Conservation (phyloP, 2,113 vertebrate species). For the Oncorhynchus kisutch region DNA sequence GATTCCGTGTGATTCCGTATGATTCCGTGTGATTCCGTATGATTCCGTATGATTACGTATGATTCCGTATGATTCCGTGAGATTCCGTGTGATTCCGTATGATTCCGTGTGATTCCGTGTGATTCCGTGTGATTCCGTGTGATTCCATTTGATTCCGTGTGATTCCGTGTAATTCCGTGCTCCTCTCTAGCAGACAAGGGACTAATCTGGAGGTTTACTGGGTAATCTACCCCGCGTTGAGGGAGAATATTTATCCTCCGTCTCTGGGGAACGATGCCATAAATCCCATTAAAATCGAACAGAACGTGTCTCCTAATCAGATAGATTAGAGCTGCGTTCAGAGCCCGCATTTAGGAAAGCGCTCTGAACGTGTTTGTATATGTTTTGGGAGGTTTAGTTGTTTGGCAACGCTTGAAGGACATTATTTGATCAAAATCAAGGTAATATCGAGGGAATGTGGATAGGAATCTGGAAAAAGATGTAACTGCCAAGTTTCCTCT, state of each 20-base stretch:
- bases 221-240: slow-evolving; percentile 43
- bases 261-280: slow-evolving; percentile 25
- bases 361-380: slow-evolving; percentile 41
- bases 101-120: no score
- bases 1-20: no score
- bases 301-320: slow-evolving; percentile 43
- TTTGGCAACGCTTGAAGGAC: slow-evolving; percentile 60
- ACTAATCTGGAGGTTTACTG: slow-evolving; percentile 48
- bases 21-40: no score
- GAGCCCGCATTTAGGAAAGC: slow-evolving; percentile 28
- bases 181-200: slow-evolving; percentile 39
- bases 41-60: no score
- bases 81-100: no score
- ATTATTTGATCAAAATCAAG: slow-evolving; percentile 25
- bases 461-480: slow-evolving; percentile 34
- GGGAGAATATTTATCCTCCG: slow-evolving; percentile 41
- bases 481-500: not conserved
- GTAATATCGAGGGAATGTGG: slow-evolving; percentile 10
- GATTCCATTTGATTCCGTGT: no score
- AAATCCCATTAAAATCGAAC: slow-evolving; percentile 49
- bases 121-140: no score
- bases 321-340: slow-evolving; percentile 25
- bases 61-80: no score
- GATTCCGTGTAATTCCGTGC: not conserved
- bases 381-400: slow-evolving; percentile 36